Conservation (phyloP, 23 tunicate species). For the Phallusia fumigata region DNA sequence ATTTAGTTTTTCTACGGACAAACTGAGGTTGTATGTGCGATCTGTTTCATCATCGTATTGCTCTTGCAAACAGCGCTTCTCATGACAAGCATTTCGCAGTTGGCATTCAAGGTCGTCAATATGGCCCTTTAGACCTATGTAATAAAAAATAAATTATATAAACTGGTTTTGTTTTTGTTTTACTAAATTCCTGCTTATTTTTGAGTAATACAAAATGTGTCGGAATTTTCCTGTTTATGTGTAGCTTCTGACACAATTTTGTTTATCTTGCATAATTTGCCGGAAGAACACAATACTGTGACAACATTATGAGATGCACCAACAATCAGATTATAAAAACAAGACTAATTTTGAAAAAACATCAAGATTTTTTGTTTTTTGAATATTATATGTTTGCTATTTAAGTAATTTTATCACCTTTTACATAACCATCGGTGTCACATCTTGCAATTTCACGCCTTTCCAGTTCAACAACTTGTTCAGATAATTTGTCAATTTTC, state of each 20-base stretch:
- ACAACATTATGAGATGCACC: no score
- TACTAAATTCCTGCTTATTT: no score
- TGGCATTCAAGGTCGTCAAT: slow-evolving; percentile 38
- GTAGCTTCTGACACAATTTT: no score
- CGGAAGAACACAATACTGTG: no score
- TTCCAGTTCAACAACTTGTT: slow-evolving; percentile 41
- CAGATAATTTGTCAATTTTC: slow-evolving; percentile 19
- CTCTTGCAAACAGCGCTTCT: slow-evolving; percentile 58
- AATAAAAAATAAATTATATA: background rate
- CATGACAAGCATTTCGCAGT: slow-evolving; percentile 49
- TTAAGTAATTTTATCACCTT: background rate
- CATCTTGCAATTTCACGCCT: slow-evolving; percentile 36
- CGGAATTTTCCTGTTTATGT: no score
- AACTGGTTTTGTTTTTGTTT: background rate
- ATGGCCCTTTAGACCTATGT: slow-evolving; percentile 24
- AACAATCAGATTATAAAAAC: background rate
- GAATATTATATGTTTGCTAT: background rate
- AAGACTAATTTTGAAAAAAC: no score
- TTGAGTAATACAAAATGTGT: no score
- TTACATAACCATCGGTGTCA: slow-evolving; percentile 24
- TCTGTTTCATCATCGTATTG: slow-evolving; percentile 56
- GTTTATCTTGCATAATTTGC: no score
- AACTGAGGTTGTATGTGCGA: slow-evolving; percentile 22
- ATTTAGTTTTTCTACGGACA: slow-evolving; percentile 30
- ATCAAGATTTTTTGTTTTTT: no score